Percentiles rank a stretch among this genome's conserved stretches.
Evolutionary conservation across 2,888 invertebrate species (phyloP).

Genomic region (Chrysodeixis includens): DNA sequence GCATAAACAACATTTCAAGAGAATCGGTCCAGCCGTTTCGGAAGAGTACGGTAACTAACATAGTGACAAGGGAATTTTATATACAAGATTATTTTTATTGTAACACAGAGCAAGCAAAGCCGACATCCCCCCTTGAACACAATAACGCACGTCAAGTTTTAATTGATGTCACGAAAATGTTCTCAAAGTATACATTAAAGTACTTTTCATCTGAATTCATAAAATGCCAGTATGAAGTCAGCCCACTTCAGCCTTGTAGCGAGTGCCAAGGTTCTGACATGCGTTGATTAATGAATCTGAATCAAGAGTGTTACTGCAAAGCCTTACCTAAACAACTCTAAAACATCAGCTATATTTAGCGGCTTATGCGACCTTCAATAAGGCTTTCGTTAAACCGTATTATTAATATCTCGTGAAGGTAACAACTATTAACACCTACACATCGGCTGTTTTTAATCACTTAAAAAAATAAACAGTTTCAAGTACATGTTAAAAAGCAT

Average conservation of each 20-base stretch:
- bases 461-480: conserved; percentile 43
- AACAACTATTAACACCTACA: conserved; percentile 33
- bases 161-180: conserved; percentile 1
- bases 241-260: conserved; percentile 11
- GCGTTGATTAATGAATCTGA: conserved; percentile 54
- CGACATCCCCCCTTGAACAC: neutral
- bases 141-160: neutral
- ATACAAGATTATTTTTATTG: neutral
- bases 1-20: too few relatives aligned
- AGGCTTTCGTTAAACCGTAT: conserved; percentile 27
- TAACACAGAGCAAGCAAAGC: neutral
- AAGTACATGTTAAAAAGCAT: conserved; percentile 51
- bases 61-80: too few relatives aligned
- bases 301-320: conserved; percentile 44
- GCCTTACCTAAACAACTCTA: conserved; percentile 37
- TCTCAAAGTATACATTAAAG: conserved; percentile 34
- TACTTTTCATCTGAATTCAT: conserved; percentile 17
- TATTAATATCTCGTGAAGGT: conserved; percentile 40
- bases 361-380: conserved; percentile 16
- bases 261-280: conserved; percentile 46
- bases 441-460: conserved; percentile 31
- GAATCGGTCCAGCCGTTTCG: too few relatives aligned
- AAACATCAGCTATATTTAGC: conserved; percentile 38
- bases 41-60: too few relatives aligned
- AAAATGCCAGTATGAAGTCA: conserved; percentile 28